Percentiles rank a stretch among this genome's conserved stretches.
Evolutionary conservation across 2,797 vertebrate genomes (phyloP).

Genomic region (Masticophis lateralis): DNA sequence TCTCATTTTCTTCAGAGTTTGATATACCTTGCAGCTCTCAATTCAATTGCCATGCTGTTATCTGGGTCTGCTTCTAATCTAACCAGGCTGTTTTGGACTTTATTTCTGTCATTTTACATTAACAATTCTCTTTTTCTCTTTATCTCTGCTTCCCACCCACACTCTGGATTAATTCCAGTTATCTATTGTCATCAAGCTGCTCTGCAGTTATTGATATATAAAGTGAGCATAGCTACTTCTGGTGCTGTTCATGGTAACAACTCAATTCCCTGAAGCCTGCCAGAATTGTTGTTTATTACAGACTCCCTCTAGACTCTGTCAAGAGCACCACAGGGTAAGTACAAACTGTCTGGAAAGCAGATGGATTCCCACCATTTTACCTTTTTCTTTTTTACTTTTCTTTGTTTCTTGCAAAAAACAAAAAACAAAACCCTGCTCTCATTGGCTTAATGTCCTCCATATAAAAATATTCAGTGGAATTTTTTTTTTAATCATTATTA

Average conservation of each 20-base stretch:
- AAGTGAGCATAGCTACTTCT: constrained; percentile 39
- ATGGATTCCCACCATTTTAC: background rate
- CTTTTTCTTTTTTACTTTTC: background rate
- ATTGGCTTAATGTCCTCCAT: background rate
- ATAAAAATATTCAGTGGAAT: background rate
- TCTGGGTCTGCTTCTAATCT: constrained; percentile 21
- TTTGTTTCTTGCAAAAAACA: background rate
- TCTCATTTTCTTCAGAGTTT: background rate
- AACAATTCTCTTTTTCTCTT: background rate
- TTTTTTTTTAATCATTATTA: background rate
- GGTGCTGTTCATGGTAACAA: constrained; percentile 36
- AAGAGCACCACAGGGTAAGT: constrained; percentile 7
- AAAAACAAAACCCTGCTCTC: background rate
- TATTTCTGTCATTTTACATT: constrained; percentile 27
- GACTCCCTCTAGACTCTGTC: constrained; percentile 1
- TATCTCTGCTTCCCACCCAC: constrained; percentile 7
- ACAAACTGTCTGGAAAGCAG: constrained; percentile 18
- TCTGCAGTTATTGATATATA: constrained; percentile 48
- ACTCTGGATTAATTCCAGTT: constrained; percentile 38
- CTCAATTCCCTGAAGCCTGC: constrained; percentile 28
- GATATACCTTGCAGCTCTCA: background rate
- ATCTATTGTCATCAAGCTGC: constrained; percentile 30
- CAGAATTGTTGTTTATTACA: background rate
- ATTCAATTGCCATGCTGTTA: constrained; percentile 22
- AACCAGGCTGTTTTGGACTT: background rate